A percentile compares a stretch with the other conserved stretches of the same genome.
These are phyloP conservation scores for Oxyteleia sp. DNA, from an alignment of 2,888 invertebrate species.

Conservation along the genomic window DNA sequence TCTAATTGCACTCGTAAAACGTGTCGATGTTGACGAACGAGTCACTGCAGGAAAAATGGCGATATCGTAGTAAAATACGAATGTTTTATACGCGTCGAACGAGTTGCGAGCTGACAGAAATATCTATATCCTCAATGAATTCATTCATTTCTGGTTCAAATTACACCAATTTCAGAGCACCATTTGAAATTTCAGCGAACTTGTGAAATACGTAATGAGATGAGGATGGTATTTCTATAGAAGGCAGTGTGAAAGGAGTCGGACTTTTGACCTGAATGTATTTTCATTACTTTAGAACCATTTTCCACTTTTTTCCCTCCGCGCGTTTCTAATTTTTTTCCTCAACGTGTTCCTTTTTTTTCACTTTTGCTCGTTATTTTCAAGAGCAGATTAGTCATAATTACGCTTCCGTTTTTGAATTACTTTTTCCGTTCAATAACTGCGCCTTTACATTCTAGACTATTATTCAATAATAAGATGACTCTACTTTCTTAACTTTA, in stretches of 20 bases:
- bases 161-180: slow-evolving; percentile 44
- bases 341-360: slow-evolving; percentile 23
- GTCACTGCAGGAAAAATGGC: slow-evolving; percentile 28
- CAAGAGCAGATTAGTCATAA: slow-evolving; percentile 50
- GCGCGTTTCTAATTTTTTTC: slow-evolving; percentile 36
- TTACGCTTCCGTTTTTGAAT: slow-evolving; percentile 24
- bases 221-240: slow-evolving; percentile 44
- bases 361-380: slow-evolving; percentile 31
- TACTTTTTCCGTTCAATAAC: slow-evolving; percentile 41
- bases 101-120: slow-evolving; percentile 28
- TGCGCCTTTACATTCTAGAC: slow-evolving; percentile 11
- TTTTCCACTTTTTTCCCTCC: slow-evolving; percentile 34
- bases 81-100: slow-evolving; percentile 29
- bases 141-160: slow-evolving; percentile 53
- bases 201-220: slow-evolving; percentile 48
- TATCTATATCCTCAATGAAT: slow-evolving; percentile 40
- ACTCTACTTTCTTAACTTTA: slow-evolving; percentile 30
- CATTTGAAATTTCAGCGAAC: slow-evolving; percentile 42
- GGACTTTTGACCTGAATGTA: slow-evolving; percentile 49
- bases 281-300: slow-evolving; percentile 48
- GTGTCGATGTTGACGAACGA: slow-evolving; percentile 47
- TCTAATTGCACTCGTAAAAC: slow-evolving; percentile 43
- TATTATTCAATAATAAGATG: slow-evolving; percentile 48
- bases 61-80: slow-evolving; percentile 34
- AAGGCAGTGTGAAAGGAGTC: slow-evolving; percentile 33